A percentile compares a stretch with the other conserved stretches of the same genome.
Conservation (phyloP, 2,113 vertebrate species). For the Peucedramus taeniatus region DNA sequence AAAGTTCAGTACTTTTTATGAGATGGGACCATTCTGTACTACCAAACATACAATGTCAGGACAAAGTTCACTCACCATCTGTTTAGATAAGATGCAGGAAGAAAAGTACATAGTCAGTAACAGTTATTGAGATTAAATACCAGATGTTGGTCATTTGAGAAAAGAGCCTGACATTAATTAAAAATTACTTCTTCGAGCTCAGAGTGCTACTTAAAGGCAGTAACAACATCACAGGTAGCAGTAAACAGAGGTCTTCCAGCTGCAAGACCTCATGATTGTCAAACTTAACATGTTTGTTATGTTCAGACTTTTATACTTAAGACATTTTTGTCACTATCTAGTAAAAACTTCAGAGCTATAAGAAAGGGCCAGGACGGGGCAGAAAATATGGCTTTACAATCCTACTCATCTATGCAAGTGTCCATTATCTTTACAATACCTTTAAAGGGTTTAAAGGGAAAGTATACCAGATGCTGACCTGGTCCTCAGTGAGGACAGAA, state of each 20-base stretch:
- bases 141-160: not conserved
- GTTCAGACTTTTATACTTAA: not conserved
- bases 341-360: not conserved
- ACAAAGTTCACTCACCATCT: constrained; percentile 84
- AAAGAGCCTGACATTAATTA: not conserved
- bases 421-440: not conserved
- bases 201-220: not conserved
- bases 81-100: constrained; percentile 78
- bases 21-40: constrained; percentile 66
- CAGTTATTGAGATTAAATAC: constrained; percentile 45
- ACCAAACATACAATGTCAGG: constrained; percentile 49
- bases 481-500: not conserved
- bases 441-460: not conserved
- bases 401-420: not conserved
- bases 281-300: not conserved
- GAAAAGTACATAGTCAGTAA: constrained; percentile 63
- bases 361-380: not conserved
- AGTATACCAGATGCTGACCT: not conserved
- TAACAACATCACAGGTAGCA: not conserved
- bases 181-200: not conserved
- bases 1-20: constrained; percentile 74
- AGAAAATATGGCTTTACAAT: not conserved
- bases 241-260: not conserved
- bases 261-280: not conserved
- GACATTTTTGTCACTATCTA: not conserved